A percentile compares a stretch with the other conserved stretches of the same genome.
Evolutionary conservation across 1,140 invertebrate species (phyloP).

Genomic region (Hycleus phaleratus): DNA sequence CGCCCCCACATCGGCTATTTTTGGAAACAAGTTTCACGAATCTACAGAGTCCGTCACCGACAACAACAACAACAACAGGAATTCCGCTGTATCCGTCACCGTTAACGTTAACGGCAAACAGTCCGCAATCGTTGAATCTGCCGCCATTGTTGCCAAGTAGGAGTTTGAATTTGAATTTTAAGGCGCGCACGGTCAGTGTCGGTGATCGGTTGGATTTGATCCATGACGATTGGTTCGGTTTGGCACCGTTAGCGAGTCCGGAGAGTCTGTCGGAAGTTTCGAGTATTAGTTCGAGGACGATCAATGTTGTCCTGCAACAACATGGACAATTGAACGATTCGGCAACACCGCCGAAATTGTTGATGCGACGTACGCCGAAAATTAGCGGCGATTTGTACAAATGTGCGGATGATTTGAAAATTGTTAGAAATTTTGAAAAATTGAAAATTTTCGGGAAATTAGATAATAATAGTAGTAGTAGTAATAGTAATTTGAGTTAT

Average conservation of each 20-base stretch:
- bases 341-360: constrained; percentile 38
- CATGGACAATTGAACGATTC: no score
- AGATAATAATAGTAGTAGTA: constrained; percentile 10
- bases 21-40: constrained; percentile 72
- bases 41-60: constrained; percentile 46
- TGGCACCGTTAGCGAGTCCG: constrained; percentile 75
- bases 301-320: constrained; percentile 18
- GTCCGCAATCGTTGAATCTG: neutral
- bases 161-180: constrained; percentile 26
- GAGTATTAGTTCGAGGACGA: constrained; percentile 50
- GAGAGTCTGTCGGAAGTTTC: constrained; percentile 78
- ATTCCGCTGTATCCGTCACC: constrained; percentile 17
- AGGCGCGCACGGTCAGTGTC: constrained; percentile 27
- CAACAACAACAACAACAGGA: constrained; percentile 42
- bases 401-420: constrained; percentile 57
- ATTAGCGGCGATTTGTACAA: constrained; percentile 56
- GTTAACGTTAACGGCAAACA: neutral
- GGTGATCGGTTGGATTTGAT: constrained; percentile 43
- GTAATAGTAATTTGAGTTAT: constrained; percentile 47
- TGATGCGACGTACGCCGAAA: constrained; percentile 56
- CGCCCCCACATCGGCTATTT: constrained; percentile 50
- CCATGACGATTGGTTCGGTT: constrained; percentile 56
- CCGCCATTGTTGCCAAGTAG: constrained; percentile 20
- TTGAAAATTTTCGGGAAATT: constrained; percentile 26
- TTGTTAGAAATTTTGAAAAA: constrained; percentile 50